Evolutionary conservation across 2,113 vertebrate species (phyloP).

Genomic region (Centropus unirufus): DNA sequence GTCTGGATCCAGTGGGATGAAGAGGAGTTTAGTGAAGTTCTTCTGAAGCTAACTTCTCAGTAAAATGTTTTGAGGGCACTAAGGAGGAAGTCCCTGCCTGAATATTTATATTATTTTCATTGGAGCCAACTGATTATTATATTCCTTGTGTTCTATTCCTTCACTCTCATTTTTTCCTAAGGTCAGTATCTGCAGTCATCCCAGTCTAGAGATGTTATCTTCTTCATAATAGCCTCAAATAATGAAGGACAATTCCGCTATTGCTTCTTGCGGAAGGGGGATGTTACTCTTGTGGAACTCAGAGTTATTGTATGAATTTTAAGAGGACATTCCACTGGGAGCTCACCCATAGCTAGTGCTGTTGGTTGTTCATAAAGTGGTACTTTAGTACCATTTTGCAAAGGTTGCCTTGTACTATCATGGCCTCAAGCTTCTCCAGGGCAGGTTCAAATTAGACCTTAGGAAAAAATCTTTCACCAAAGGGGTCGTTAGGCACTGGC

Average conservation of each 20-base stretch:
- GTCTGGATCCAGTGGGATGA: neutral
- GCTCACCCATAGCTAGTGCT: fast-evolving
- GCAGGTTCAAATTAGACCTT: no score
- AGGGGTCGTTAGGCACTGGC: no score
- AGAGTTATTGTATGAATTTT: neutral
- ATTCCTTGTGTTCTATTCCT: neutral
- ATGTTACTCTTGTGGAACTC: fast-evolving
- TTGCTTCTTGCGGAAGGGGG: neutral
- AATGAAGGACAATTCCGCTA: no score
- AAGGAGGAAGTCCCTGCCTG: neutral
- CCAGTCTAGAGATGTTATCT: neutral
- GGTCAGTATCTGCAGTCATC: neutral
- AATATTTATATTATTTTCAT: neutral
- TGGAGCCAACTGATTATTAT: no score
- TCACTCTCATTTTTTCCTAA: fast-evolving
- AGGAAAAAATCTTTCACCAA: no score
- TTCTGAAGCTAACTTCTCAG: neutral
- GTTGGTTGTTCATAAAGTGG: fast-evolving
- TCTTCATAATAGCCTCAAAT: neutral
- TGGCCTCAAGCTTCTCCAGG: no score
- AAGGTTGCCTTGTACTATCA: neutral
- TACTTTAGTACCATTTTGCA: fast-evolving
- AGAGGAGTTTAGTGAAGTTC: neutral
- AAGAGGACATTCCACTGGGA: neutral
- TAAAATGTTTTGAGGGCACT: neutral